phyloP scores from a whole-genome alignment of 2,797 vertebrate genomes.

The Orientallactaga sibirica region DNA sequence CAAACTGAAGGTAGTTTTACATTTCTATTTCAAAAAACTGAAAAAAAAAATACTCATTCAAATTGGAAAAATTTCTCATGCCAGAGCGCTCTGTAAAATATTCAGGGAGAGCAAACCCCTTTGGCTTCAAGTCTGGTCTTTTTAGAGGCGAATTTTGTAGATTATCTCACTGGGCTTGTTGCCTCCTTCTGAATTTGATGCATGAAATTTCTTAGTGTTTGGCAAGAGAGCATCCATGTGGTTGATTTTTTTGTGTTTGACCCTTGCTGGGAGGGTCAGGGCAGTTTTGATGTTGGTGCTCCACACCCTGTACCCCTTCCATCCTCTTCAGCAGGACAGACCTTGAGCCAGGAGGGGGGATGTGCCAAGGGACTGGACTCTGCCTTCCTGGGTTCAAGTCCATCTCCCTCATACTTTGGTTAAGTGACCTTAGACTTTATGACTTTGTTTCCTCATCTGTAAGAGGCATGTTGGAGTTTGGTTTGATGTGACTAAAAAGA shows the following conservation, averaged over 20 bases:
- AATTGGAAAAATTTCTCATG: slow-evolving; percentile 74
- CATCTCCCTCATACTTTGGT: neutral
- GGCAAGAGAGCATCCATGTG: slow-evolving; percentile 33
- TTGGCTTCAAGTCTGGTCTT: neutral
- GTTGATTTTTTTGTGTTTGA: slow-evolving; percentile 65
- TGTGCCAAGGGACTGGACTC: neutral
- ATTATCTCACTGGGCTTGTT: slow-evolving; percentile 61
- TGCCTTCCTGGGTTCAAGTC: neutral
- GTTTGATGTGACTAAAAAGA: neutral
- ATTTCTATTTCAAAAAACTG: slow-evolving; percentile 69
- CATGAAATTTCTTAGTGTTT: slow-evolving; percentile 55
- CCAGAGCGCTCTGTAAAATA: slow-evolving; percentile 62
- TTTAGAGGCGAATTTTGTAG: slow-evolving; percentile 69
- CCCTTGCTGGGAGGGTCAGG: slow-evolving; percentile 40
- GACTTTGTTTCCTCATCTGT: slow-evolving; percentile 29
- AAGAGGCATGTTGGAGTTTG: slow-evolving; percentile 1
- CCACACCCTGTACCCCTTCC: neutral
- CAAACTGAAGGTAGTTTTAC: slow-evolving; percentile 82
- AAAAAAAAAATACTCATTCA: slow-evolving; percentile 60
- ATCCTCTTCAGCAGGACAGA: neutral
- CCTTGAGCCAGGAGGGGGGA: neutral
- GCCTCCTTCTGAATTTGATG: slow-evolving; percentile 51
- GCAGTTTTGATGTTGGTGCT: neutral
- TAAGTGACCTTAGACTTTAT: neutral
- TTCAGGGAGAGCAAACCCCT: slow-evolving; percentile 34